Conservation (phyloP, 2,797 vertebrate species). For the Rhodeus uyekii region DNA sequence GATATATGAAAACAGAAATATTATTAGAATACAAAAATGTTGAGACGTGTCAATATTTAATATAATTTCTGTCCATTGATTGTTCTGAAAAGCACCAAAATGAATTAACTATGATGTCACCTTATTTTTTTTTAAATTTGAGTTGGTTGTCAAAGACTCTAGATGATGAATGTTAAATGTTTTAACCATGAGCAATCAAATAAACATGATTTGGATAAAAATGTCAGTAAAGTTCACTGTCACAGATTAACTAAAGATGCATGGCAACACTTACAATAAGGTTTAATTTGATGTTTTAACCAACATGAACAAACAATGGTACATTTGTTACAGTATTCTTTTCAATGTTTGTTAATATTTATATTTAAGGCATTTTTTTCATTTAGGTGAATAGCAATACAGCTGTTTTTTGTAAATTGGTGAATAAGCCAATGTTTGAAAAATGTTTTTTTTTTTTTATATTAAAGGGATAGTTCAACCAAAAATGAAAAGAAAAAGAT, state of each 20-base stretch:
- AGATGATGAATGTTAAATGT: not conserved
- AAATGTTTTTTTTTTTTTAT: not conserved
- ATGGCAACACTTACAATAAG: no score
- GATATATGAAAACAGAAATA: not conserved
- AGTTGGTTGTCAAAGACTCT: not conserved
- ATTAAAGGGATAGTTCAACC: not conserved
- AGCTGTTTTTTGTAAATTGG: not conserved
- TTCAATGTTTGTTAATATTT: no score
- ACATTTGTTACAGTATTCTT: no score
- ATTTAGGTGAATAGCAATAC: not conserved
- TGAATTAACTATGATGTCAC: not conserved
- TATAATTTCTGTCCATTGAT: not conserved
- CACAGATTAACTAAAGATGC: not conserved
- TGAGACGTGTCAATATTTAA: not conserved
- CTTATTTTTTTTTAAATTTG: not conserved
- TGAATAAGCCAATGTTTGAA: not conserved
- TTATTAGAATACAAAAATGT: not conserved
- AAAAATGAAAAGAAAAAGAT: no score
- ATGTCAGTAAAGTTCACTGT: not conserved
- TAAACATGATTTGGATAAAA: not conserved
- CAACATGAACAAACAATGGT: no score
- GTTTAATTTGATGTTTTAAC: no score
- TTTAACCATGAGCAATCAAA: not conserved
- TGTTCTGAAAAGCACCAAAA: not conserved
- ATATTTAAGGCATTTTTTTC: not conserved